Percentiles rank a stretch among this genome's conserved stretches.
These are phyloP conservation scores for Ceratotherium simum DNA, from an alignment of 2,113 vertebrate genomes.

Conservation along the genomic window DNA sequence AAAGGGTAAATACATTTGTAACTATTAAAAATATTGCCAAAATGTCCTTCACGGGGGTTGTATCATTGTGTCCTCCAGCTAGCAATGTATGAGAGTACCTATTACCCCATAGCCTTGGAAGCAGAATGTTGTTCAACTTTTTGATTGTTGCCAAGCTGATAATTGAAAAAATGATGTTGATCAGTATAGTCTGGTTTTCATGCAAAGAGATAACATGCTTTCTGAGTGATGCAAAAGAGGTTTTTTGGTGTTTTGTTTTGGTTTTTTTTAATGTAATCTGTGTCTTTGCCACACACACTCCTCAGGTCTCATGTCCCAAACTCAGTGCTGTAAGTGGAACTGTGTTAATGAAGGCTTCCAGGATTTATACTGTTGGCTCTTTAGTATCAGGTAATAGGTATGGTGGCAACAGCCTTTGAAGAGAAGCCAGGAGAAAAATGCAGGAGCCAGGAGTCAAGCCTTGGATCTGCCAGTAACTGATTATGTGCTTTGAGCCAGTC, in stretches of 20 bases:
- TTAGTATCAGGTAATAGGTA: neutral
- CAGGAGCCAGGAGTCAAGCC: neutral
- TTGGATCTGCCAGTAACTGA: neutral
- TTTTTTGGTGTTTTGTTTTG: neutral
- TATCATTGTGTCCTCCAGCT: neutral
- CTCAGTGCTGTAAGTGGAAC: neutral
- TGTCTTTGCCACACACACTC: neutral
- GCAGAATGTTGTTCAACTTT: neutral
- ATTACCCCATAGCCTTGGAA: neutral
- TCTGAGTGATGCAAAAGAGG: neutral
- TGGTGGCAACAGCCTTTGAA: neutral
- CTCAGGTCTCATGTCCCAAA: neutral
- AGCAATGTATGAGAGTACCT: neutral
- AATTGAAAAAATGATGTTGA: neutral
- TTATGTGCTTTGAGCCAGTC: neutral
- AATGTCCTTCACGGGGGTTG: neutral
- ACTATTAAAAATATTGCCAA: conserved; percentile 65
- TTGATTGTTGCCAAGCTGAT: conserved; percentile 18
- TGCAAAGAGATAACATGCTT: neutral
- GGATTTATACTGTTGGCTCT: neutral
- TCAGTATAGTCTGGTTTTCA: neutral
- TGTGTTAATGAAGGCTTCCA: neutral
- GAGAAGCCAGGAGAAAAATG: neutral
- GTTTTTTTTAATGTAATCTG: neutral
- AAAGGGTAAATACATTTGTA: conserved; percentile 66